Percentiles rank a stretch among this genome's conserved stretches.
phyloP scores from a whole-genome alignment of 2,797 vertebrate species.

The Phyllotis vaccarum region DNA sequence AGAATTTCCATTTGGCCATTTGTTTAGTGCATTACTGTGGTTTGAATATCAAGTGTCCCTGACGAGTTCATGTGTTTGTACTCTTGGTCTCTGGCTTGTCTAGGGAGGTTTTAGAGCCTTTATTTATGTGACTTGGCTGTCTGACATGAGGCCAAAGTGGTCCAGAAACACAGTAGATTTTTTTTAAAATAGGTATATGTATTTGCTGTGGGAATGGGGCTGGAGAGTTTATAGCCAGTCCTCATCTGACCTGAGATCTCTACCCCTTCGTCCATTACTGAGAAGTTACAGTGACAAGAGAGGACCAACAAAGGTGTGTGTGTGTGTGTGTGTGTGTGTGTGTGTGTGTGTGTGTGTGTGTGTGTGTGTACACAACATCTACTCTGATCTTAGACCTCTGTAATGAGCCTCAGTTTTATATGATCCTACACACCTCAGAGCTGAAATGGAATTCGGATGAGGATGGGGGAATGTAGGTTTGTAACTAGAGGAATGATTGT shows the following conservation, averaged over 20 bases:
- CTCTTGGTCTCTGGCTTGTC: background rate
- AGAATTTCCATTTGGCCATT: background rate
- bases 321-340: too few relatives aligned
- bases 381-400: background rate
- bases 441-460: background rate
- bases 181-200: background rate
- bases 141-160: background rate
- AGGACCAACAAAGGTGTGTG: background rate
- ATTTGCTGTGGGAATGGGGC: background rate
- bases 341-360: too few relatives aligned
- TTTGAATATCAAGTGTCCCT: background rate
- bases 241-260: background rate
- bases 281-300: background rate
- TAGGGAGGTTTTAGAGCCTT: background rate
- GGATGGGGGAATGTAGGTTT: background rate
- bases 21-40: background rate
- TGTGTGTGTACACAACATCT: too few relatives aligned
- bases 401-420: background rate
- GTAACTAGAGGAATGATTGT: background rate
- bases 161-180: background rate
- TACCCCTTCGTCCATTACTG: background rate
- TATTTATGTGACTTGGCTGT: background rate
- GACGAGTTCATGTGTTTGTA: background rate
- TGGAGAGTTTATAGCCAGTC: background rate
- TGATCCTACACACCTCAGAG: background rate